phyloP scores from a whole-genome alignment of 1,140 invertebrate genomes.

The Bombus impatiens region DNA sequence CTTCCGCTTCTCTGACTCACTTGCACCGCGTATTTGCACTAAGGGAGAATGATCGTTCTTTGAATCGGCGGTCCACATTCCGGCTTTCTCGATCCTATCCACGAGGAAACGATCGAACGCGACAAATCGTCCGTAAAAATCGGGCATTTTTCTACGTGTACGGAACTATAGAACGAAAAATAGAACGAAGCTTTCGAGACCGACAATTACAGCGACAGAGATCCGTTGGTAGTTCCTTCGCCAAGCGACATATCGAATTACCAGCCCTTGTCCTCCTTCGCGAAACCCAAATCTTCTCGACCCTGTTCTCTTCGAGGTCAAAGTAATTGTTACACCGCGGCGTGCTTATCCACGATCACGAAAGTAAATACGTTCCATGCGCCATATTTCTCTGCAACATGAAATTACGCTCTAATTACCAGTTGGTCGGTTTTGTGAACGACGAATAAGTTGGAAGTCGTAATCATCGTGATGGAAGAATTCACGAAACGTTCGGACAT shows the following conservation, averaged over 20 bases:
- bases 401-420: conserved; percentile 27
- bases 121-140: conserved; percentile 42
- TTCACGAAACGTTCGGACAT: conserved; percentile 24
- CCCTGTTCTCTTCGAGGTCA: conserved; percentile 25
- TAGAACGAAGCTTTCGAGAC: too few species aligned
- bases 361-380: conserved; percentile 28
- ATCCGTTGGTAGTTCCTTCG: not conserved
- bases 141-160: not conserved
- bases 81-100: conserved; percentile 31
- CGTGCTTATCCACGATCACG: conserved; percentile 31
- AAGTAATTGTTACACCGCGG: conserved; percentile 11
- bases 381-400: not conserved
- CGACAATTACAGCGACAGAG: not conserved
- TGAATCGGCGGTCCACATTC: conserved; percentile 50
- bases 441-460: too few species aligned
- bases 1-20: conserved; percentile 26
- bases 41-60: conserved; percentile 51
- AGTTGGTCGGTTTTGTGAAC: not conserved
- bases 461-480: not conserved
- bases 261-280: conserved; percentile 24
- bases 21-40: conserved; percentile 48
- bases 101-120: conserved; percentile 44
- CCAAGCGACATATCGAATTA: not conserved
- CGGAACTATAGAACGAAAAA: not conserved
- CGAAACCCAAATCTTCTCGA: not conserved